These are phyloP conservation scores for Lagodon rhomboides DNA, from an alignment of 2,797 vertebrate genomes.

Conservation along the genomic window DNA sequence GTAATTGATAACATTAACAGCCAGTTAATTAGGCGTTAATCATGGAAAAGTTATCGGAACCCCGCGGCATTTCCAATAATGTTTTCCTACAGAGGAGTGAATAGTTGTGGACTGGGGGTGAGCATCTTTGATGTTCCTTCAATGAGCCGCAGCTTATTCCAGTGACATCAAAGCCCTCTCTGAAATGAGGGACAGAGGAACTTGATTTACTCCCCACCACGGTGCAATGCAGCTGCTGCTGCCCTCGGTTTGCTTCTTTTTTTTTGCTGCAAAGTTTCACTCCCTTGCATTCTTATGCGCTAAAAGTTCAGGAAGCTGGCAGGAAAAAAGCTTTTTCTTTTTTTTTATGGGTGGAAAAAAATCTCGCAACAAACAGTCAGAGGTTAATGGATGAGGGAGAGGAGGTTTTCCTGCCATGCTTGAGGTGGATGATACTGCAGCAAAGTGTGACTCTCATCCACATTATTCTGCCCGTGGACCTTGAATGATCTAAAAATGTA, in stretches of 20 bases:
- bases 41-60: constrained; percentile 47
- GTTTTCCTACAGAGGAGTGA: constrained; percentile 45
- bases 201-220: constrained; percentile 58
- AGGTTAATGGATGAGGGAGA: constrained; percentile 15
- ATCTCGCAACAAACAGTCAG: constrained; percentile 22
- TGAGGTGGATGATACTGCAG: constrained; percentile 12
- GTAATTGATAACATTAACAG: constrained; percentile 65
- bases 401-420: constrained; percentile 3
- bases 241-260: constrained; percentile 46
- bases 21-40: constrained; percentile 64
- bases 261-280: constrained; percentile 41
- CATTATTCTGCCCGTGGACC: constrained; percentile 11
- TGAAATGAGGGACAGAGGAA: constrained; percentile 68
- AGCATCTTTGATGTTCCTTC: constrained; percentile 75
- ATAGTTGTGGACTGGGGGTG: constrained; percentile 28
- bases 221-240: constrained; percentile 48
- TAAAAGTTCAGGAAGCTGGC: constrained; percentile 20
- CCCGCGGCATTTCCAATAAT: constrained; percentile 53
- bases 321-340: not conserved
- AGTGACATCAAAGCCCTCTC: constrained; percentile 73
- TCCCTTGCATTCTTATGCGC: not conserved
- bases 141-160: constrained; percentile 69
- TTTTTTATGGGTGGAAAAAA: constrained; percentile 16
- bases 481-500: not conserved
- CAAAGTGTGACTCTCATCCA: not conserved